phyloP scores from a whole-genome alignment of 2,113 vertebrate genomes.

The Prochilodus magdalenae region DNA sequence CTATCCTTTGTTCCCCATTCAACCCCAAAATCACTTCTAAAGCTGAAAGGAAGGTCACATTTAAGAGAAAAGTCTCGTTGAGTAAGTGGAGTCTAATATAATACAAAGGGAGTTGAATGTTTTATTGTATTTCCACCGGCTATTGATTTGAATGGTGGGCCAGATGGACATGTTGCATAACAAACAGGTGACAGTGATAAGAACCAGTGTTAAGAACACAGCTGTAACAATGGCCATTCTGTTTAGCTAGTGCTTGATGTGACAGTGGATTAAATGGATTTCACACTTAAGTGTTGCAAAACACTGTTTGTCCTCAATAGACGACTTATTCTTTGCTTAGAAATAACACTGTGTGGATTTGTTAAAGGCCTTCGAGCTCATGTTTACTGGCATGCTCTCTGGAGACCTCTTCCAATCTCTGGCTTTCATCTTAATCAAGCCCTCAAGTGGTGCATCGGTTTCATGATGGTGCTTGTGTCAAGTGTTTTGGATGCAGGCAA shows the following conservation, averaged over 20 bases:
- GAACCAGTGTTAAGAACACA: neutral
- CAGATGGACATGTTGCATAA: neutral
- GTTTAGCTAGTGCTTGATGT: neutral
- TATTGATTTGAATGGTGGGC: neutral
- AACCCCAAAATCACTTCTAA: neutral
- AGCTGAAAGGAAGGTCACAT: neutral
- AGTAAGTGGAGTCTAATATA: neutral
- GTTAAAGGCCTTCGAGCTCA: neutral
- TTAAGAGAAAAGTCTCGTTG: neutral
- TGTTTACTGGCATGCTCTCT: neutral
- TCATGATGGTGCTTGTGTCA: neutral
- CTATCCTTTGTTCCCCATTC: neutral
- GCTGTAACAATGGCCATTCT: neutral
- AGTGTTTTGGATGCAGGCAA: neutral
- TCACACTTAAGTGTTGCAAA: neutral
- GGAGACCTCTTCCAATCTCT: neutral
- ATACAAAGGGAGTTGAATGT: neutral
- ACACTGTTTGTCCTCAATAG: neutral
- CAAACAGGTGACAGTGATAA: neutral
- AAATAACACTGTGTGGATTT: neutral
- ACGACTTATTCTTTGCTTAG: neutral
- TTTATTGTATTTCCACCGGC: neutral
- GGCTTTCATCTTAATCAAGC: neutral
- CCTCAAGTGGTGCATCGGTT: neutral
- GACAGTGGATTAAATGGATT: neutral